phyloP scores from a whole-genome alignment of 2,113 vertebrate species.

The Scomber japonicus region DNA sequence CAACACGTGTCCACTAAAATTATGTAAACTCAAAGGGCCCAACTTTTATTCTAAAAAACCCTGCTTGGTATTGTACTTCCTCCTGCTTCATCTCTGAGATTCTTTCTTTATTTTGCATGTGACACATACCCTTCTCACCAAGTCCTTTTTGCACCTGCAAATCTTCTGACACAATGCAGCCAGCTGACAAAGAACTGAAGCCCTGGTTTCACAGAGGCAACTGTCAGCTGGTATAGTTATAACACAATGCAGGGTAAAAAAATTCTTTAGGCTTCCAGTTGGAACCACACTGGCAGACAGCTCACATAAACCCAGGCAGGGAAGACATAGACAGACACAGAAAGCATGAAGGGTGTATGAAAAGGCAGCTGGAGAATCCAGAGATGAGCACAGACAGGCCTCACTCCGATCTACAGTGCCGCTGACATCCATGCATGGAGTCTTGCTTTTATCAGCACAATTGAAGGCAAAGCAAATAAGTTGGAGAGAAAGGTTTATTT shows the following conservation, averaged over 20 bases:
- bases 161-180: slow-evolving; percentile 73
- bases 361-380: slow-evolving; percentile 52
- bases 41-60: slow-evolving; percentile 2
- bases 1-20: slow-evolving; percentile 15
- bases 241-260: slow-evolving; percentile 63
- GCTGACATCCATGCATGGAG: slow-evolving; percentile 55
- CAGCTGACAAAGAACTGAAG: slow-evolving; percentile 69
- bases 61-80: not conserved
- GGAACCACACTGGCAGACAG: slow-evolving; percentile 64
- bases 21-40: not conserved
- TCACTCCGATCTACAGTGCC: slow-evolving; percentile 19
- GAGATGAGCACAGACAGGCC: slow-evolving; percentile 65
- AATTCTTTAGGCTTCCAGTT: slow-evolving; percentile 64
- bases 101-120: slow-evolving; percentile 7
- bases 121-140: slow-evolving; percentile 38
- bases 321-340: slow-evolving; percentile 47
- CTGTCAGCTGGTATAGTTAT: slow-evolving; percentile 66
- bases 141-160: slow-evolving; percentile 69
- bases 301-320: slow-evolving; percentile 59
- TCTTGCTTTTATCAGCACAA: slow-evolving; percentile 65
- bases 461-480: slow-evolving; percentile 67
- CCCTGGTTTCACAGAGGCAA: slow-evolving; percentile 65
- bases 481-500: slow-evolving; percentile 63
- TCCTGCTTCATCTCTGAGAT: slow-evolving; percentile 1
- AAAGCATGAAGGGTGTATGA: slow-evolving; percentile 54